These are phyloP conservation scores for Todiramphus saurophagus DNA, from an alignment of 2,113 vertebrate species.

Conservation along the genomic window DNA sequence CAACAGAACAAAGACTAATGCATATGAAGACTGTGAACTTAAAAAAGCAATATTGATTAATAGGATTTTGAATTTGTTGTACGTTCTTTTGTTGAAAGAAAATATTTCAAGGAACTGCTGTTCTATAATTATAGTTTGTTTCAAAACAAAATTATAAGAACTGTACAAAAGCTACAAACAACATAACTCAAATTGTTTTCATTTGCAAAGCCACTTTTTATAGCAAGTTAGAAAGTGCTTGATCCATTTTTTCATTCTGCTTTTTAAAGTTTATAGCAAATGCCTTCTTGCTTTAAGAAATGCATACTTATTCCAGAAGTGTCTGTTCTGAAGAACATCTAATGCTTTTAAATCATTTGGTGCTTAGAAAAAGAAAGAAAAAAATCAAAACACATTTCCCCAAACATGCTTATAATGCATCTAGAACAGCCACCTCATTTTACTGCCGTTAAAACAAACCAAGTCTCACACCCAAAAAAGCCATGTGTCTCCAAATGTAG, in stretches of 20 bases:
- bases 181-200: not conserved
- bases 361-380: slow-evolving; percentile 4
- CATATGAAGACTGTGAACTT: not conserved
- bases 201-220: not conserved
- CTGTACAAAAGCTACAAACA: not conserved
- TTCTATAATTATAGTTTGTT: not conserved
- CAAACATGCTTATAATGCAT: not conserved
- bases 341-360: not conserved
- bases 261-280: not conserved
- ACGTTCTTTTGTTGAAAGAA: not conserved
- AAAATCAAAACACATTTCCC: slow-evolving; percentile 16
- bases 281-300: slow-evolving; percentile 6
- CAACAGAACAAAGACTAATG: not conserved
- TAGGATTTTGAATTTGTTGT: not conserved
- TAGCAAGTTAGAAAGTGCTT: not conserved
- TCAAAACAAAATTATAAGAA: not conserved
- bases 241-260: not conserved
- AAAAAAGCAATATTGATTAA: not conserved
- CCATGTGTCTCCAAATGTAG: not conserved
- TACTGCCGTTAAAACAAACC: not conserved
- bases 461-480: not conserved
- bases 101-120: not conserved
- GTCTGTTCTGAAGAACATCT: not conserved
- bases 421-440: not conserved
- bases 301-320: not conserved